Evolutionary conservation across 1,140 invertebrate species (phyloP).

Genomic region (Dufourea novaeangliae): DNA sequence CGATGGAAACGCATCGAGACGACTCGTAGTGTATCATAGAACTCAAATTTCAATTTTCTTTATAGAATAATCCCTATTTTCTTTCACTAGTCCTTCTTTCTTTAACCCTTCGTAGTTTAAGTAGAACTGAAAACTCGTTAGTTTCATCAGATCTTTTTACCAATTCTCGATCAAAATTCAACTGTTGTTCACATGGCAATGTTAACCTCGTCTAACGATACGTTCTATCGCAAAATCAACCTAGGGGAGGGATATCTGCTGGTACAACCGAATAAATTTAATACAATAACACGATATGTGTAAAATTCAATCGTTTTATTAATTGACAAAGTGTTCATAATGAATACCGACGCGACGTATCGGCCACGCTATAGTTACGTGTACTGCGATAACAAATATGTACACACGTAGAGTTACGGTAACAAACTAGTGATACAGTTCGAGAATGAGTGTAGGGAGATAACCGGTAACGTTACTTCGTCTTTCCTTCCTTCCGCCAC

Average conservation of each 20-base stretch:
- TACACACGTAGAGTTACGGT: conserved; percentile 77
- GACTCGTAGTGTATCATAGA: too few relatives aligned
- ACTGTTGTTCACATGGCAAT: too few relatives aligned
- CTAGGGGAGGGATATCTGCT: too few relatives aligned
- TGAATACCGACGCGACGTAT: conserved; percentile 74
- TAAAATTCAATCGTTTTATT: conserved; percentile 81
- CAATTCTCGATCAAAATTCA: too few relatives aligned
- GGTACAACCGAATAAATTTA: conserved; percentile 1
- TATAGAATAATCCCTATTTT: not conserved
- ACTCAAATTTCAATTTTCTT: not conserved
- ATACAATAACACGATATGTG: conserved; percentile 52
- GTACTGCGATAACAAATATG: conserved; percentile 78
- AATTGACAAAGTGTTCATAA: conserved; percentile 82
- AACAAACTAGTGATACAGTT: conserved; percentile 81
- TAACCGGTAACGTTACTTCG: conserved; percentile 46
- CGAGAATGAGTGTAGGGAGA: conserved; percentile 68
- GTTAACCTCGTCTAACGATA: too few relatives aligned
- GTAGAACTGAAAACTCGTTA: too few relatives aligned
- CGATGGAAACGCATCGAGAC: not conserved
- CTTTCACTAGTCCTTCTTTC: not conserved
- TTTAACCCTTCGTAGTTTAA: too few relatives aligned
- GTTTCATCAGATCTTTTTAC: too few relatives aligned
- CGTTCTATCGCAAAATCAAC: too few relatives aligned
- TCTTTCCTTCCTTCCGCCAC: conserved; percentile 4
- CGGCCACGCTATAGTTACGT: conserved; percentile 60